A percentile compares a stretch with the other conserved stretches of the same genome.
phyloP scores from a whole-genome alignment of 2,113 vertebrate species.

The Perca fluviatilis region DNA sequence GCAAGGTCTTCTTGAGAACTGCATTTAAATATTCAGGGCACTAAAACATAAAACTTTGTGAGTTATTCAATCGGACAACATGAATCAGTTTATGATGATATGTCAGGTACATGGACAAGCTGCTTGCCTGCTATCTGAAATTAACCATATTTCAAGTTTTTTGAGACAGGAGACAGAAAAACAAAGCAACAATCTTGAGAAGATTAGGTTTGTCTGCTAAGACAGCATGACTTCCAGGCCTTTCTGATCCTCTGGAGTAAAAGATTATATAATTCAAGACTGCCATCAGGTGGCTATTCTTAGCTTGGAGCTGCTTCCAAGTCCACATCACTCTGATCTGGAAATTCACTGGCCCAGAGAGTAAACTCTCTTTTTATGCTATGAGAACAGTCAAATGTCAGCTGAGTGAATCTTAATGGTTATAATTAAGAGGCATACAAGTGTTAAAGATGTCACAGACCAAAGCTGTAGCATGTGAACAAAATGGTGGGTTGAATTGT shows the following conservation, averaged over 20 bases:
- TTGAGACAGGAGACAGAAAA: not conserved
- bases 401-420: not conserved
- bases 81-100: not conserved
- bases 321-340: conserved; percentile 20
- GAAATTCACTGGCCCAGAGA: not conserved
- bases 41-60: not conserved
- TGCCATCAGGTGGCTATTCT: conserved; percentile 78
- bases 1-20: not conserved
- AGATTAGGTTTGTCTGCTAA: not conserved
- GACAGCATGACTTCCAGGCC: conserved; percentile 4
- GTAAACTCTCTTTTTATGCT: not conserved
- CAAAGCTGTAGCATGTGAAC: not conserved
- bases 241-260: conserved; percentile 42
- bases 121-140: not conserved
- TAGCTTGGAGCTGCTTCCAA: not conserved
- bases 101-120: not conserved
- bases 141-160: not conserved
- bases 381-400: not conserved
- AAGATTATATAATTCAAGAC: conserved; percentile 62
- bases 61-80: not conserved
- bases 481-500: not conserved
- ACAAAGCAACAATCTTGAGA: not conserved
- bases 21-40: not conserved
- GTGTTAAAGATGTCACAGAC: not conserved
- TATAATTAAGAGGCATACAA: not conserved